These are phyloP conservation scores for Pseudococcus jackbeardsleyi DNA, from an alignment of 2,888 invertebrate species.

Conservation along the genomic window DNA sequence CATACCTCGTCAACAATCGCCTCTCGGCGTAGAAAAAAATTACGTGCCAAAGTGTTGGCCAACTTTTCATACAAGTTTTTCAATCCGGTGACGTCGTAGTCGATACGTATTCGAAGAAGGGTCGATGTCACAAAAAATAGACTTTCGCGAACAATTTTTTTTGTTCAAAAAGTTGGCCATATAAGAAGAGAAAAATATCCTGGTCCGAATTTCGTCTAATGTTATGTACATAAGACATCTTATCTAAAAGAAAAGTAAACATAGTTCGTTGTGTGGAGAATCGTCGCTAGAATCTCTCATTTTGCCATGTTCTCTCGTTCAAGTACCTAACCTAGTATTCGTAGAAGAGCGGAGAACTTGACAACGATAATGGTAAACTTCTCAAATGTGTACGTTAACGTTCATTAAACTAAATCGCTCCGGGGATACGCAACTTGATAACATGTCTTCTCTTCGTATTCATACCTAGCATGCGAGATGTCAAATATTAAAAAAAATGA, in stretches of 20 bases:
- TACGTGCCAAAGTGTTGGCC: neutral
- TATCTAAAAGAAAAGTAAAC: neutral
- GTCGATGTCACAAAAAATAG: neutral
- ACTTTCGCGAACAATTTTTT: neutral
- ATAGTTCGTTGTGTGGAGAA: neutral
- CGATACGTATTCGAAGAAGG: neutral
- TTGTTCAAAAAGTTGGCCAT: neutral
- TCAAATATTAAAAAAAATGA: constrained; percentile 2
- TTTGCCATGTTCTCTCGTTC: neutral
- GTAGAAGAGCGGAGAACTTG: neutral
- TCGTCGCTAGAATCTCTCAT: neutral
- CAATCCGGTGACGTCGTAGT: constrained; percentile 20
- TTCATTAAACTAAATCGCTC: constrained; percentile 42
- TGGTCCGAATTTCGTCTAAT: constrained; percentile 5
- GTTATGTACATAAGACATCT: neutral
- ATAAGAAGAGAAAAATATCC: neutral
- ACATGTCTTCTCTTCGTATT: constrained; percentile 2
- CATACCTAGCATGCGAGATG: neutral
- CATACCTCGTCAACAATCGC: constrained; percentile 11
- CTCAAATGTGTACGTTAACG: constrained; percentile 9
- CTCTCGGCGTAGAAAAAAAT: constrained; percentile 29
- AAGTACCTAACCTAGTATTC: neutral
- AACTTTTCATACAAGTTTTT: constrained; percentile 20
- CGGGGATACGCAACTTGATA: constrained; percentile 37
- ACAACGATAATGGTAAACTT: constrained; percentile 19